Conservation (phyloP, 2,797 vertebrate genomes). For the Syndactyla subalaris region DNA sequence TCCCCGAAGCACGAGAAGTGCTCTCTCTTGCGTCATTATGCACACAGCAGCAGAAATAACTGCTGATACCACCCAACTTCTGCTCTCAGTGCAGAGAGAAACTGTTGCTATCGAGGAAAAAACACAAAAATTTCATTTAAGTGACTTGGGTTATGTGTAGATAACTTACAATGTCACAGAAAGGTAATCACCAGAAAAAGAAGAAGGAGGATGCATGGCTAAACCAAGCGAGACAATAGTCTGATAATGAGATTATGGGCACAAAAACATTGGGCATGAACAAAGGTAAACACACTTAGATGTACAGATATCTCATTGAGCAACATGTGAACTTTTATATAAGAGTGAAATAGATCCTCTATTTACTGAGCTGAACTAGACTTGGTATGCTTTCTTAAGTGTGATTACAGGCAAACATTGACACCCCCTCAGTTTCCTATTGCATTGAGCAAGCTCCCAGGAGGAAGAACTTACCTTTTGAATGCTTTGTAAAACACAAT, state of each 20-base stretch:
- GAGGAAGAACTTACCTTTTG: not conserved
- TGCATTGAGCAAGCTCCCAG: not conserved
- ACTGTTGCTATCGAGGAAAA: conserved; percentile 29
- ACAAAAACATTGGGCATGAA: not conserved
- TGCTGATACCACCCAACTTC: not conserved
- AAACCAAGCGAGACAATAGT: not conserved
- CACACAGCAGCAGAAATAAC: not conserved
- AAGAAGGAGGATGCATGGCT: rapidly evolving
- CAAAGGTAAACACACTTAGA: not conserved
- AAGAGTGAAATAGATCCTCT: not conserved
- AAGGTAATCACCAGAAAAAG: not conserved
- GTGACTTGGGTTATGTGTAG: not conserved
- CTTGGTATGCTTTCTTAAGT: not conserved
- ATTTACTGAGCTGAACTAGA: not conserved
- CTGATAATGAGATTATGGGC: not conserved
- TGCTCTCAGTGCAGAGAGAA: not conserved
- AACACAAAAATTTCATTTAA: not conserved
- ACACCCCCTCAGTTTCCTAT: not conserved
- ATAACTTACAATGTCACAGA: not conserved
- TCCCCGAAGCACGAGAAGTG: not conserved
- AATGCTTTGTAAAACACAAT: not conserved
- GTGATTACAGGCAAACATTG: not conserved
- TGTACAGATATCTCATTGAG: not conserved
- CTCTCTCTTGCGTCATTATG: not conserved
- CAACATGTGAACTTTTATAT: not conserved